phyloP scores from a whole-genome alignment of 2,113 vertebrate genomes.

The Tor tambroides region DNA sequence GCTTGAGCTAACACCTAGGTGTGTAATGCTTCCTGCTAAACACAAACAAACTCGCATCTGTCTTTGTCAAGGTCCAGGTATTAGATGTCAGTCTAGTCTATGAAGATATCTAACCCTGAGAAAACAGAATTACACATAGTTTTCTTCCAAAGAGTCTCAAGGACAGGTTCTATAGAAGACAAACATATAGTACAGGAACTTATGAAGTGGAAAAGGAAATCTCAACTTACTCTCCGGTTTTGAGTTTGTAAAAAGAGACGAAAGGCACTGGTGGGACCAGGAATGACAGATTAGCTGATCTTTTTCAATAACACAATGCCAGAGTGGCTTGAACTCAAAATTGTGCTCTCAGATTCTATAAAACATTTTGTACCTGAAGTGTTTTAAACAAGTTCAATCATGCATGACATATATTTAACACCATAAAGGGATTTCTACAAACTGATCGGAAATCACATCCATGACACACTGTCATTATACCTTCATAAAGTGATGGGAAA shows the following conservation, averaged over 20 bases:
- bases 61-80: neutral
- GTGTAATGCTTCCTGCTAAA: neutral
- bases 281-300: neutral
- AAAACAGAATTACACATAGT: neutral
- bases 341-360: neutral
- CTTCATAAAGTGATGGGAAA: too few relatives aligned
- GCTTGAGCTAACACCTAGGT: neutral
- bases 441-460: neutral
- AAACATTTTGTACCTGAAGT: neutral
- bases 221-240: neutral
- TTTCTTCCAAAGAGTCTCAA: neutral
- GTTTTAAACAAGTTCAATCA: neutral
- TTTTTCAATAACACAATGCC: neutral
- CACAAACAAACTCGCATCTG: neutral
- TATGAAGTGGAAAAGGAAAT: neutral
- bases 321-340: neutral
- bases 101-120: neutral
- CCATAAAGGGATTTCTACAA: neutral
- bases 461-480: too few relatives aligned
- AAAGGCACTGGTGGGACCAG: neutral
- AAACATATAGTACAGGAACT: neutral
- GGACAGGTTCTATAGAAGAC: neutral
- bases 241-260: neutral
- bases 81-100: constrained; percentile 8
- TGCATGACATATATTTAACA: neutral